These are phyloP conservation scores for Coelopa frigida DNA, from an alignment of 1,140 invertebrate species.

Conservation along the genomic window DNA sequence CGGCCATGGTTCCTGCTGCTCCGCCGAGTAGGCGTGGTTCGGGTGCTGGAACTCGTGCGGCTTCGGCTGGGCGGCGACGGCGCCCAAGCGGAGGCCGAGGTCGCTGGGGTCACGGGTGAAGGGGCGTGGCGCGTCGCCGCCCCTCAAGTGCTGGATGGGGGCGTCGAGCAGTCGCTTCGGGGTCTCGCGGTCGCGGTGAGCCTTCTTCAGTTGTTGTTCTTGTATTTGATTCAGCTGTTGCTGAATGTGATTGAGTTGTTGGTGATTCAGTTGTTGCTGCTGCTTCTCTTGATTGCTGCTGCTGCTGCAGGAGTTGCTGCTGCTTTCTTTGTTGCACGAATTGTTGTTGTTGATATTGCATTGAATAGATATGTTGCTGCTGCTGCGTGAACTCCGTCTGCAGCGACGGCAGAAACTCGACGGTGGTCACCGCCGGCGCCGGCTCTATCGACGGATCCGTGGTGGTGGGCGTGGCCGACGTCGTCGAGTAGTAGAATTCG, in stretches of 20 bases:
- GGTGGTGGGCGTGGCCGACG: neutral
- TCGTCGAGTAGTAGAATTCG: neutral
- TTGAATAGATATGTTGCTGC: no score
- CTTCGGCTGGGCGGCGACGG: neutral
- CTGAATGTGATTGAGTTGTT: no score
- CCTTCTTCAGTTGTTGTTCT: neutral
- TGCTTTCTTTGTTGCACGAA: no score
- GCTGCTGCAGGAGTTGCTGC: no score
- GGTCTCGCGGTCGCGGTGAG: constrained; percentile 23
- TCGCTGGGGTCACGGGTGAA: constrained; percentile 37
- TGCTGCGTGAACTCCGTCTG: no score
- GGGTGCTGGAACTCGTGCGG: neutral
- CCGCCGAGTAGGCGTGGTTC: neutral
- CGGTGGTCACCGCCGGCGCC: no score
- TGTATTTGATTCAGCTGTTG: neutral
- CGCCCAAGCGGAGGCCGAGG: constrained; percentile 20
- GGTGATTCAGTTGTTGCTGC: no score
- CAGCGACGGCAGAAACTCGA: no score
- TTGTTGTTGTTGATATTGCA: no score
- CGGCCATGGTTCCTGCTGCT: neutral
- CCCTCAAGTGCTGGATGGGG: constrained; percentile 28
- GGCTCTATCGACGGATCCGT: no score
- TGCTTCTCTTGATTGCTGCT: no score
- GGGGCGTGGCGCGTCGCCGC: constrained; percentile 20
- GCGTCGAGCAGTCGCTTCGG: constrained; percentile 37